Evolutionary conservation across 2,888 invertebrate genomes (phyloP).

Genomic region (Pyrrhosoma nymphula): DNA sequence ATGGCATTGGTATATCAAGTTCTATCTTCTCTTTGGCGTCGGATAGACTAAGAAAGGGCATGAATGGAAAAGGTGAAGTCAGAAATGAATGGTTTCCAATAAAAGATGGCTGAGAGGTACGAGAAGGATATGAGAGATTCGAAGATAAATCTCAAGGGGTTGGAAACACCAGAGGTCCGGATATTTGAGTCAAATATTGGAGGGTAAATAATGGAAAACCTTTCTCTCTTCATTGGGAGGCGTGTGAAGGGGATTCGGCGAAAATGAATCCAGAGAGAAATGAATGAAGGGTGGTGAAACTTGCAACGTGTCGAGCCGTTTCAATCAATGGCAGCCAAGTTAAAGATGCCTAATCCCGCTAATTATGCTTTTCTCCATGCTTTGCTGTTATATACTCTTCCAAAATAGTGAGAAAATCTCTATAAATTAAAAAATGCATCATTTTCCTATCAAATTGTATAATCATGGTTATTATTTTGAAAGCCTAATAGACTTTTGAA

Average conservation of each 20-base stretch:
- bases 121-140: background rate
- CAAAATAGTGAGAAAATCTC: too few relatives aligned
- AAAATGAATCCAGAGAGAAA: background rate
- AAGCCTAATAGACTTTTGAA: too few relatives aligned
- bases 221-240: conserved; percentile 9
- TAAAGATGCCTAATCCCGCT: too few relatives aligned
- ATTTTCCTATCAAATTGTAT: too few relatives aligned
- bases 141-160: background rate
- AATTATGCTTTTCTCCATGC: too few relatives aligned
- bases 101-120: background rate
- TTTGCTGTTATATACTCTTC: too few relatives aligned
- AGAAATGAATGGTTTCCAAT: background rate
- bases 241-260: background rate
- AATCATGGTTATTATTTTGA: too few relatives aligned
- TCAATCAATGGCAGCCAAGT: too few relatives aligned
- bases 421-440: too few relatives aligned
- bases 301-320: too few relatives aligned
- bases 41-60: background rate
- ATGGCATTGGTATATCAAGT: too few relatives aligned
- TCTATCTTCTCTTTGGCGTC: background rate
- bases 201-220: conserved; percentile 18
- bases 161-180: background rate
- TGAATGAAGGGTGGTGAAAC: too few relatives aligned
- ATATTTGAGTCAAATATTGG: conserved; percentile 18
- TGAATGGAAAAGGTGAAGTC: background rate